These are phyloP conservation scores for Psilopogon haemacephalus DNA, from an alignment of 2,113 vertebrate genomes.

Conservation along the genomic window DNA sequence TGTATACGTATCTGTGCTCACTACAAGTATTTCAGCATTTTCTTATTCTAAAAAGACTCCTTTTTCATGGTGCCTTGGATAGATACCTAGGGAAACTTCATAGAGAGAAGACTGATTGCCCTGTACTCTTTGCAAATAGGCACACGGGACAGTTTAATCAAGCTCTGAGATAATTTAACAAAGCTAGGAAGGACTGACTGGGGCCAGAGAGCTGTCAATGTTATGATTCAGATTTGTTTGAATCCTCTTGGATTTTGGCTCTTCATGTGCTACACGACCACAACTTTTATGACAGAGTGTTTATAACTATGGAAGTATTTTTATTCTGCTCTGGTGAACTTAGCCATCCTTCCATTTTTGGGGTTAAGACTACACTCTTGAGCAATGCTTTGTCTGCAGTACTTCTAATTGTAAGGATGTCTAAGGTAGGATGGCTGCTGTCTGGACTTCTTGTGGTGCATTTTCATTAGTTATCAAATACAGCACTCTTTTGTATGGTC, in stretches of 20 bases:
- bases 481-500: neutral
- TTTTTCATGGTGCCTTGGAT: neutral
- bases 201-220: slow-evolving; percentile 60
- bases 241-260: slow-evolving; percentile 52
- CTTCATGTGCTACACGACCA: neutral
- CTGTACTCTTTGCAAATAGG: neutral
- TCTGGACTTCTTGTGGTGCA: neutral
- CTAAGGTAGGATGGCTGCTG: neutral
- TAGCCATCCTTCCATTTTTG: neutral
- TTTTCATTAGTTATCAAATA: neutral
- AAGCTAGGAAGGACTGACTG: slow-evolving; percentile 72
- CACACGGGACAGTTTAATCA: slow-evolving; percentile 57
- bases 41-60: neutral
- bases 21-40: neutral
- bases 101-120: neutral
- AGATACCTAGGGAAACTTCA: neutral
- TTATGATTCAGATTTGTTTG: slow-evolving; percentile 75
- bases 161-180: slow-evolving; percentile 71
- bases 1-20: neutral
- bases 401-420: neutral
- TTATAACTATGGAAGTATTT: neutral
- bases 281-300: neutral
- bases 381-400: neutral
- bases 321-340: neutral
- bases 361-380: neutral